Evolutionary conservation across 2,888 invertebrate species (phyloP), one percentile per base, ranked within the genome.

Genomic region (Trichacis sp.): DNA sequence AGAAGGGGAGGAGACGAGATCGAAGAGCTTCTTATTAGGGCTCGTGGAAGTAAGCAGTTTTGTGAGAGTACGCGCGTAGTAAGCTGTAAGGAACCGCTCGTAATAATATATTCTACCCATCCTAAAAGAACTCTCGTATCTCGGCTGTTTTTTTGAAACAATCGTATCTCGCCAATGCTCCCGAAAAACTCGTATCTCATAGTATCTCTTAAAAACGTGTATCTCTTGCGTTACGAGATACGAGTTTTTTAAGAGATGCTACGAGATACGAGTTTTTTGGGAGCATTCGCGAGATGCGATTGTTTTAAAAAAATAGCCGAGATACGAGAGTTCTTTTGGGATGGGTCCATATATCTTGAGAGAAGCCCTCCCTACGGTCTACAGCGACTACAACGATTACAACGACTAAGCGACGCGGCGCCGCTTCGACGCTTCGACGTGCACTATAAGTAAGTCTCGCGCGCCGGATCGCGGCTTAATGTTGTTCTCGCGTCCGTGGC

Each of bases 361-460:
- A 63, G 63, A 24, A 60, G 63, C 65, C 67, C 73, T 74, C 70
- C 71, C 73, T n/a, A 24, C 24, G n/a, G n/a, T n/a, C n/a, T n/a
- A n/a, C n/a, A n/a, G n/a, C n/a, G n/a, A n/a, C n/a, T n/a, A n/a
- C n/a, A n/a, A n/a, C n/a, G n/a, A n/a, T n/a, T n/a, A n/a, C n/a
- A n/a, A n/a, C n/a, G n/a, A 24, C 24, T 24, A 5, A 70, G 72
- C 71, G 70, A 72, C 69, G 71, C 73, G 73, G 73, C 76, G 77
- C 74, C 74, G 71, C 72, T 73, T 69, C 74, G 73, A 73, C 73
- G 73, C 73, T 75, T 70, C n/a, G n/a, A n/a, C n/a, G n/a, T n/a
- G n/a, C 76, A 72, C 77, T 81, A 81, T 81, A 82, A 81, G 82
- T 82, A 81, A 80, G 81, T 79, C 78, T 78, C 79, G 75, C 78